phyloP scores from a whole-genome alignment of 1,140 invertebrate species.

The Lethrus apterus region DNA sequence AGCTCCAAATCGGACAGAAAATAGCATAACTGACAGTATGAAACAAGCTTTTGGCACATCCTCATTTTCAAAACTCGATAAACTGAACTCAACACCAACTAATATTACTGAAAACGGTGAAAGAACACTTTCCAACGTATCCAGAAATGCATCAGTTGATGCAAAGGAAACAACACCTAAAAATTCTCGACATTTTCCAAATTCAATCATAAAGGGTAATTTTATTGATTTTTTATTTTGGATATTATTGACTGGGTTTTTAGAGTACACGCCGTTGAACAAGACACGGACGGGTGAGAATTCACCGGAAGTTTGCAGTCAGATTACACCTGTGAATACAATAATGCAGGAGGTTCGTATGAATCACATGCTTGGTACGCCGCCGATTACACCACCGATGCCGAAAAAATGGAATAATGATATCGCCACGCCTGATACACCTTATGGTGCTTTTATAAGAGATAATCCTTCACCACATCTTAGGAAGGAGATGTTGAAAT shows the following conservation, averaged over 20 bases:
- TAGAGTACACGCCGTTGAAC: slow-evolving; percentile 19
- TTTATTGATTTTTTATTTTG: no score
- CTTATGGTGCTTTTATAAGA: slow-evolving; percentile 45
- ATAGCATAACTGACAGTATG: no score
- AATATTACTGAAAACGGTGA: no score
- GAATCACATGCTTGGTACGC: slow-evolving; percentile 25
- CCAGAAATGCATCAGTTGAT: no score
- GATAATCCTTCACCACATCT: slow-evolving; percentile 46
- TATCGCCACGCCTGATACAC: slow-evolving; percentile 48
- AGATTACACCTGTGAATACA: slow-evolving; percentile 36
- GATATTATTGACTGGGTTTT: no score
- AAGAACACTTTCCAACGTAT: no score
- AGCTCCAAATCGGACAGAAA: not conserved
- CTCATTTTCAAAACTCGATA: no score
- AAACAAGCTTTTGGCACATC: no score
- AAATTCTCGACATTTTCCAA: not conserved
- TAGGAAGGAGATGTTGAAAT: slow-evolving; percentile 44
- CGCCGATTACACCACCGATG: slow-evolving; percentile 10
- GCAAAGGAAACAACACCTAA: not conserved
- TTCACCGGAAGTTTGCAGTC: slow-evolving; percentile 23
- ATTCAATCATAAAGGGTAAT: not conserved
- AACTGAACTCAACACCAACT: no score
- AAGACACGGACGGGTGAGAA: not conserved
- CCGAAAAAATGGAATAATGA: slow-evolving; percentile 37
- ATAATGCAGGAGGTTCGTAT: slow-evolving; percentile 31